Evolutionary conservation across 92 coral and sea anemone species (phyloP), one percentile per base, ranked within the genome.

Genomic region (Diadumene lineata): DNA sequence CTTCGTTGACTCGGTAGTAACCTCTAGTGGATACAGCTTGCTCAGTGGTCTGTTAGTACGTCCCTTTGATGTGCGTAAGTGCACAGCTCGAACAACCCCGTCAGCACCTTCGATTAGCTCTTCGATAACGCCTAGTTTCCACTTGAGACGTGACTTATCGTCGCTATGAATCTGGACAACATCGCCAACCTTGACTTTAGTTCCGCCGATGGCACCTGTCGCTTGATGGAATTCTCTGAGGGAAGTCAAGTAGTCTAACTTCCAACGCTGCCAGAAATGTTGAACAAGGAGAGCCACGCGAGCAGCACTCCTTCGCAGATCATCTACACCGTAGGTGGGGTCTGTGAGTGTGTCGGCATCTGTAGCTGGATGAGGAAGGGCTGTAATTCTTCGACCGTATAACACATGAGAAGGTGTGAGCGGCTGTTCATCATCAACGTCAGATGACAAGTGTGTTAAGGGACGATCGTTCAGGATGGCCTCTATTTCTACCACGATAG

Each of bases 391-490:
- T 56, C 75, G 55, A 25, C 91, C 87, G 38, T 77, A 77, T 18
- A 86, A 56, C 28, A 83, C 33, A 64, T 79, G 92, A 6, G 85
- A 61, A 6, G 85, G 88, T 61, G 92, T 78, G 43, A 82, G 82
- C 38, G 85, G 70, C 23, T 73, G 85, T 29, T 83, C 76, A 43
- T 87, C 92, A 29, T 69, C 31, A 19, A 82, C 43, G 74, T 86
- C 92, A 21, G 77, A 26, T 19, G 84, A 87, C 27, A 73, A 61
- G 53, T 87, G 60, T 6, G 84, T 78, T 7, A 85, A 38, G 11
- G 86, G 86, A 11, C 76, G 75, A 33, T 75, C 83, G 43, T 68
- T 78, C 34, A 74, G 58, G 48, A 79, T 68, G 11, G 87, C 88
- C 58, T 87, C 85, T 44, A 79, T 67, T 60, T 87, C 89, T 51